phyloP scores from a whole-genome alignment of 2,113 vertebrate genomes.

The Fulica atra region DNA sequence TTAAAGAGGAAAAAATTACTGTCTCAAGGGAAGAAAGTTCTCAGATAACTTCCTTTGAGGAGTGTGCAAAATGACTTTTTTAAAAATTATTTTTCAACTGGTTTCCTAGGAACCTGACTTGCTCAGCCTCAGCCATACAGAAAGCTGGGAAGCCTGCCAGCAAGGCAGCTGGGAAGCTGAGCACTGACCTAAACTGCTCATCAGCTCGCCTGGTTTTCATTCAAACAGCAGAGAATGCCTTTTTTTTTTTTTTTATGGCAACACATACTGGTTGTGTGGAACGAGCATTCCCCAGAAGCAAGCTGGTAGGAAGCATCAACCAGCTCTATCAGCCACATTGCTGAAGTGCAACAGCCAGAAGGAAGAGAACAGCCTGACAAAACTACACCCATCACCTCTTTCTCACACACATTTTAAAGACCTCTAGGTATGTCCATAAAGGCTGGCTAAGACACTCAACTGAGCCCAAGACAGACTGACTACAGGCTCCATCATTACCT shows the following conservation, averaged over 20 bases:
- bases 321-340: not conserved
- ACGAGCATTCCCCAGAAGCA: not conserved
- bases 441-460: not conserved
- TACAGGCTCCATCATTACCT: not conserved
- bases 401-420: not conserved
- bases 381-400: not conserved
- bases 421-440: not conserved
- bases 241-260: not conserved
- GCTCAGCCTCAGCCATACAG: not conserved
- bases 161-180: not conserved
- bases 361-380: not conserved
- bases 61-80: not conserved
- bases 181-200: not conserved
- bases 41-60: not conserved
- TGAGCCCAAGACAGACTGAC: not conserved
- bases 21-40: not conserved
- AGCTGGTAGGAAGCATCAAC: not conserved
- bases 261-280: not conserved
- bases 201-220: not conserved
- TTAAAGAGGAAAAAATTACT: not conserved
- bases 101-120: not conserved
- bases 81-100: not conserved
- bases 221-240: not conserved
- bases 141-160: not conserved
- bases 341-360: not conserved